Evolutionary conservation across 2,113 vertebrate genomes (phyloP).

Genomic region (Zapornia atra): DNA sequence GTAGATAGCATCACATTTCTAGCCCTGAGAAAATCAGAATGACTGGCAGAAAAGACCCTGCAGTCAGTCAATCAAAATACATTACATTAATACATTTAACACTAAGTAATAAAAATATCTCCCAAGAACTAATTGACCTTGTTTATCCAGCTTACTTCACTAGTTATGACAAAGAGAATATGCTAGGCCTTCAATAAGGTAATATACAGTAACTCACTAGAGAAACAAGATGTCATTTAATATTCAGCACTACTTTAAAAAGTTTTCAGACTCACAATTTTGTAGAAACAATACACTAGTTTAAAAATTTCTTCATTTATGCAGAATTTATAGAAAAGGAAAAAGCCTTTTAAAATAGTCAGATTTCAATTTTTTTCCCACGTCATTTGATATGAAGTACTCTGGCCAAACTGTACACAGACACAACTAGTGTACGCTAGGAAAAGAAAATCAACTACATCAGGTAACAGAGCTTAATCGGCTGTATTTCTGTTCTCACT

Average conservation of each 20-base stretch:
- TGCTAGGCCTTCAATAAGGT: neutral
- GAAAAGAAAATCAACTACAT: neutral
- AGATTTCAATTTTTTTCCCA: neutral
- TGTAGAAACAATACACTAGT: neutral
- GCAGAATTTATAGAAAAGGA: neutral
- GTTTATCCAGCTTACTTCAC: neutral
- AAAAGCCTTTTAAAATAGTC: rapidly evolving
- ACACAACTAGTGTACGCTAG: neutral
- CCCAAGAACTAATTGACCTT: neutral
- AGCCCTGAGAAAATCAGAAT: neutral
- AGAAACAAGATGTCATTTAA: neutral
- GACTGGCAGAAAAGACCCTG: neutral
- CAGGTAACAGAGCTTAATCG: neutral
- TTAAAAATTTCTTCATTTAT: neutral
- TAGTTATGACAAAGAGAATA: neutral
- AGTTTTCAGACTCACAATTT: neutral
- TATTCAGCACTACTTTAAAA: neutral
- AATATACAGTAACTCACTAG: neutral
- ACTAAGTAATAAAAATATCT: neutral
- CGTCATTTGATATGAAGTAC: neutral
- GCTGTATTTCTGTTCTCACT: neutral
- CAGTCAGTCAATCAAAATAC: neutral
- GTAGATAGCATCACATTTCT: neutral
- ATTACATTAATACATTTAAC: rapidly evolving
- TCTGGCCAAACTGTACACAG: neutral